Percentiles rank a stretch among this genome's conserved stretches.
These are phyloP conservation scores for Brachyalestes nurse DNA, from an alignment of 2,797 vertebrate species.

Conservation along the genomic window DNA sequence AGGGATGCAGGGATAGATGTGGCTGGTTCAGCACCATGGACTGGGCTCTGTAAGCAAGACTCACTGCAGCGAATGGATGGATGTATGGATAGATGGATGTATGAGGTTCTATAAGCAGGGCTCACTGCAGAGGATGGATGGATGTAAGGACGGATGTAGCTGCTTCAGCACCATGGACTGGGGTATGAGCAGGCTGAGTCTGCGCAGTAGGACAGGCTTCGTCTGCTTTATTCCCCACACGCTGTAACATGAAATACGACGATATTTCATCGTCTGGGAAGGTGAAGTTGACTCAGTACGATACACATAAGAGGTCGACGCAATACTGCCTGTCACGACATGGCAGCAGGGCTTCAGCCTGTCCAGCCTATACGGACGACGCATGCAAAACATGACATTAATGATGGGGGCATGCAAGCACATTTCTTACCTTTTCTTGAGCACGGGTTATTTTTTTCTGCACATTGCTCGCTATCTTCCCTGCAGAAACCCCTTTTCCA, in stretches of 20 bases:
- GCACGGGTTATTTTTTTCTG: conserved; percentile 97
- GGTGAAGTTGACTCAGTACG: background rate
- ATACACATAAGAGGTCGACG: background rate
- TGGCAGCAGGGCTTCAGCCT: background rate
- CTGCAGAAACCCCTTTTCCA: conserved; percentile 95
- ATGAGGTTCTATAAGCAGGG: background rate
- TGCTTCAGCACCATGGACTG: conserved; percentile 11
- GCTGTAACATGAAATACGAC: background rate
- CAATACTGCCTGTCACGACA: background rate
- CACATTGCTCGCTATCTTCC: conserved; percentile 95
- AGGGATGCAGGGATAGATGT: background rate
- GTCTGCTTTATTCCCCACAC: background rate
- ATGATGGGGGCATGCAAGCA: background rate
- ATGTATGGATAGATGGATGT: background rate
- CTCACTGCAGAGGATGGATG: background rate
- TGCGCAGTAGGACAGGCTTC: background rate
- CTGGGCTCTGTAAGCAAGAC: background rate
- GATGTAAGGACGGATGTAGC: background rate
- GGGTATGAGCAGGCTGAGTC: background rate
- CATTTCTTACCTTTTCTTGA: conserved; percentile 91
- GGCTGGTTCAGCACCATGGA: conserved; percentile 1
- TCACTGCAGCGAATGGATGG: background rate
- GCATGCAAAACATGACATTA: background rate
- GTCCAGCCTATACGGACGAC: background rate
- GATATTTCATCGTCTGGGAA: background rate